Base-by-base conservation (phyloP, 2,113 vertebrate genomes). In the Thunnus thynnus region DNA sequence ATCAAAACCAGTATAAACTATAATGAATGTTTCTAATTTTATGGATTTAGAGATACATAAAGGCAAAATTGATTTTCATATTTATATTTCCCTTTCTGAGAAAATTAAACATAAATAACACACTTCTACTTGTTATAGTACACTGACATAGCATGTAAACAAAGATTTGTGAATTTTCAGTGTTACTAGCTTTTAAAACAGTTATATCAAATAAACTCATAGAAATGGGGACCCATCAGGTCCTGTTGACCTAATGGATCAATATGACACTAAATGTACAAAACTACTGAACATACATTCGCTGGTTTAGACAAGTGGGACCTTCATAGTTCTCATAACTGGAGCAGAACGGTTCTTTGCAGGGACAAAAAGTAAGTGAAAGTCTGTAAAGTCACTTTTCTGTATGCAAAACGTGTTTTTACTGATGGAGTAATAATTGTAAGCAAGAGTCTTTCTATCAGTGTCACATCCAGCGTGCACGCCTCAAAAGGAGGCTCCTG, bases 401-500 rank as follows among this genome's bases (percentile, higher is more conserved):
- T 62, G 20, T 41, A 27, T 65, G 51, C 30, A 83, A 65, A 56
- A 5, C 36, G 13, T 69, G 25, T 55, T 63, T 50, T 62, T 74
- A 76, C 62, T 55, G 54, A 83, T 25, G 22, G 14, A 63, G 78
- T 36, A 20, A 66, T 44, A 48, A 75, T 58, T 68, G 44, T 48
- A 16, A 56, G 56, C 36, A 41, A 14, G 20, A 58, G 71, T 60
- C 61, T 14, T 75, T 91, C 82, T 58, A 68, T 93, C 80, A 82
- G 72, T 84, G 88, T 80, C 82, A 89, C 72, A 68, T 87, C 66
- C 75, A 3, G 41, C 62, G 79, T 62, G 85, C 87, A 87, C 80
- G 73, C 71, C 86, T 77, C 51, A 87, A 92, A 87, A 88, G 82
- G 91, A 82, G 79, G 80, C 80, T 76, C 61, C 86, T 63, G 63